A percentile compares a stretch with the other conserved stretches of the same genome.
Evolutionary conservation across 2,888 invertebrate species (phyloP).

Genomic region (Muschampia plurimacula): DNA sequence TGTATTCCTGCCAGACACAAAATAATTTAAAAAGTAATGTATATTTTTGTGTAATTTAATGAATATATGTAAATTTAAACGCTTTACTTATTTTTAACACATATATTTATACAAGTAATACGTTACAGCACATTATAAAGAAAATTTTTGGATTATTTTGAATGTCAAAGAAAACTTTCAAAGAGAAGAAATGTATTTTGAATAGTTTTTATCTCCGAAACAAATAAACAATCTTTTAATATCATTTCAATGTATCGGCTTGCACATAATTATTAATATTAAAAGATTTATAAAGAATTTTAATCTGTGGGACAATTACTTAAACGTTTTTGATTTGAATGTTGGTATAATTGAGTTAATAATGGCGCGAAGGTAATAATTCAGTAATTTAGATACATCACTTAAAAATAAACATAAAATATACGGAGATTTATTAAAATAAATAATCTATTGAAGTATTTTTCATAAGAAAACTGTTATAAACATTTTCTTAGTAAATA

Average conservation of each 20-base stretch:
- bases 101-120: not conserved
- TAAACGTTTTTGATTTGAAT: slow-evolving; percentile 7
- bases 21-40: slow-evolving; percentile 8
- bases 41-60: too few species aligned
- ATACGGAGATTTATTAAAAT: not conserved
- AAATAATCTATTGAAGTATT: not conserved
- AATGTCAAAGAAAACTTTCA: too few species aligned
- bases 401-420: not conserved
- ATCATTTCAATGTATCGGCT: not conserved
- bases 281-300: not conserved
- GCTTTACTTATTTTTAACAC: too few species aligned
- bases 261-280: not conserved
- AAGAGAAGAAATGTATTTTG: too few species aligned
- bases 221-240: too few species aligned
- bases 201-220: too few species aligned
- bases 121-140: not conserved
- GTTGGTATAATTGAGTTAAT: slow-evolving; percentile 13
- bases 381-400: not conserved
- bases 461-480: not conserved
- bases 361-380: slow-evolving; percentile 23
- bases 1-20: slow-evolving; percentile 37
- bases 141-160: not conserved
- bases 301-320: slow-evolving; percentile 15
- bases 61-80: too few species aligned
- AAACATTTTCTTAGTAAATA: not conserved